Evolutionary conservation across 2,888 invertebrate genomes (phyloP).

Genomic region (Sarcophaga subvicina): DNA sequence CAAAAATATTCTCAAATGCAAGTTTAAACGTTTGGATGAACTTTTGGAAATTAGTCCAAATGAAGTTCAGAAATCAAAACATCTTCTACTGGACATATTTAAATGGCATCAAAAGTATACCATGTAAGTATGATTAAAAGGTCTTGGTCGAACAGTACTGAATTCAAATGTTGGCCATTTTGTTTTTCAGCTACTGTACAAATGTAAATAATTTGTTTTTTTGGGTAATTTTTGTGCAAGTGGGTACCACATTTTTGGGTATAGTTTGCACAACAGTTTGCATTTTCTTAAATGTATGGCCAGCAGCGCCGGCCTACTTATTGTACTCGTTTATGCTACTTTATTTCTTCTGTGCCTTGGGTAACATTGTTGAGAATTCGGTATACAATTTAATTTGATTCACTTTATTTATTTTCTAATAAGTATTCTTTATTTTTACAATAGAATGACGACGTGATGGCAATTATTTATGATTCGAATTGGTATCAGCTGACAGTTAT

Average conservation of each 20-base stretch:
- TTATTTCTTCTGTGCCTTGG: constrained; percentile 36
- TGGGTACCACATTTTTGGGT: constrained; percentile 22
- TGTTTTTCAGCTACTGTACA: constrained; percentile 7
- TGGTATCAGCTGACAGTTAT: constrained; percentile 71
- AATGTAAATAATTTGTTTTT: constrained; percentile 21
- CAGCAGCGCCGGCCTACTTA: constrained; percentile 18
- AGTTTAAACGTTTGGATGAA: constrained; percentile 16
- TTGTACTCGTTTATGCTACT: constrained; percentile 25
- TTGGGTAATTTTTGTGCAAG: constrained; percentile 50
- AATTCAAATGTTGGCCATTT: not conserved
- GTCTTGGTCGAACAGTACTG: not conserved
- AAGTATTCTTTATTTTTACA: not conserved
- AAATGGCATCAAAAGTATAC: constrained; percentile 31
- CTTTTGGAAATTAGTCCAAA: not conserved
- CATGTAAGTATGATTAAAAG: constrained; percentile 4
- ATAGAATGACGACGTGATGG: not conserved
- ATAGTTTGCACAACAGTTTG: constrained; percentile 44
- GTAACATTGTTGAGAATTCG: constrained; percentile 44
- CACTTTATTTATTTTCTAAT: too few species aligned
- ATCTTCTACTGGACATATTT: not conserved
- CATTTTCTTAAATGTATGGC: constrained; percentile 38
- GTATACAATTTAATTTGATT: constrained; percentile 1
- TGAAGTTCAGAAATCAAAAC: not conserved
- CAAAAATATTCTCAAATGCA: constrained; percentile 8
- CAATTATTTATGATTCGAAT: constrained; percentile 69